Evolutionary conservation across 2,113 vertebrate species (phyloP).

Genomic region (Tragelaphus scriptus): DNA sequence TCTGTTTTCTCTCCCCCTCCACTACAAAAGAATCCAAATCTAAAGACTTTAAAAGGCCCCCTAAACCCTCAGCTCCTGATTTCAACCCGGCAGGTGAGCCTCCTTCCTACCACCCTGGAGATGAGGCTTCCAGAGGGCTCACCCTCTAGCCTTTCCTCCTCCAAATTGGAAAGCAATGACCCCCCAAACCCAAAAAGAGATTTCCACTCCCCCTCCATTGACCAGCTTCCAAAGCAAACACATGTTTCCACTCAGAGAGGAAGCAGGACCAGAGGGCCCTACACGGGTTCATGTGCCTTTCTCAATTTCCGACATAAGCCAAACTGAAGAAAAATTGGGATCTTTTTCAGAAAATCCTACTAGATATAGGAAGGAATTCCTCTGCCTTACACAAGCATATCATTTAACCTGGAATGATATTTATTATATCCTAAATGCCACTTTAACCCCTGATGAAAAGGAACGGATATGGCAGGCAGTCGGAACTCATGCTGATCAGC

Average conservation of each 20-base stretch:
- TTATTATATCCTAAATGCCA: not conserved
- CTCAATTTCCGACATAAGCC: not conserved
- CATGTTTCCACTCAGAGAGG: not conserved
- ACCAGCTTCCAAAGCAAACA: not conserved
- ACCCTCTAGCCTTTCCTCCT: not conserved
- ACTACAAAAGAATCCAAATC: not conserved
- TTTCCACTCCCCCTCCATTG: not conserved
- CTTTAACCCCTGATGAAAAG: not conserved
- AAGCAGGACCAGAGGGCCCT: accelerated
- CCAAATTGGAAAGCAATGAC: not conserved
- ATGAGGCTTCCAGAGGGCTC: not conserved
- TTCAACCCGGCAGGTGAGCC: not conserved
- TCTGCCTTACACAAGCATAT: not conserved
- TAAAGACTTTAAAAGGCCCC: not conserved
- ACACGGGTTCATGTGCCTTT: not conserved
- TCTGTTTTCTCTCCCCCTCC: not conserved
- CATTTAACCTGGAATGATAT: not conserved
- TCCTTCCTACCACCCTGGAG: accelerated
- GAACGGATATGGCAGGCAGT: not conserved
- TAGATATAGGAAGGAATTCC: not conserved
- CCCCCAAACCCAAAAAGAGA: not conserved
- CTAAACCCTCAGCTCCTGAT: not conserved
- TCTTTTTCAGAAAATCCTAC: not conserved
- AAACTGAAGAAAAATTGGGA: not conserved
- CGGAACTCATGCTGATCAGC: not conserved